Percentiles rank a stretch among this genome's conserved stretches.
Conservation (phyloP, 2,113 vertebrate species). For the Sphaerodactylus townsendi region DNA sequence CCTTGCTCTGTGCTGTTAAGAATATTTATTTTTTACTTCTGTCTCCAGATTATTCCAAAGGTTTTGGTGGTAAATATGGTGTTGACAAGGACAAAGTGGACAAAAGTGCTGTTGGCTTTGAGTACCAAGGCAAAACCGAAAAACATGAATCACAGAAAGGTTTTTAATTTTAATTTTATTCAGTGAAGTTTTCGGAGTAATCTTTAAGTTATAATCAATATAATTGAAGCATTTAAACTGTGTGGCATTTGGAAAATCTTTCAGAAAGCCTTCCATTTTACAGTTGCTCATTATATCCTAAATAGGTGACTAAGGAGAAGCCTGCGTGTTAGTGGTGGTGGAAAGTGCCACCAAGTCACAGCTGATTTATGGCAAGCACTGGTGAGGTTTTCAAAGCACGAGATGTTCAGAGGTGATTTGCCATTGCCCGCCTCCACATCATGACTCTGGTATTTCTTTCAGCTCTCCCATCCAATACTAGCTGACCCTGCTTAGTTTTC, state of each 20-base stretch:
- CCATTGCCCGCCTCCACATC: too few species aligned
- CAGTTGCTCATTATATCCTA: not conserved
- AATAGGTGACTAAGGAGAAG: not conserved
- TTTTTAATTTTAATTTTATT: constrained; percentile 66
- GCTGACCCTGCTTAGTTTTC: too few species aligned
- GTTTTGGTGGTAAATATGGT: constrained; percentile 83
- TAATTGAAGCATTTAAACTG: not conserved
- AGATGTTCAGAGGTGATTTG: too few species aligned
- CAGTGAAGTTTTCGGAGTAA: constrained; percentile 31
- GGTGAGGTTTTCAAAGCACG: too few species aligned
- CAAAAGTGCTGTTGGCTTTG: constrained; percentile 90
- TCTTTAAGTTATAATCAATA: constrained; percentile 13
- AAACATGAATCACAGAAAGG: constrained; percentile 97
- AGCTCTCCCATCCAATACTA: too few species aligned
- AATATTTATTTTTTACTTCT: constrained; percentile 34
- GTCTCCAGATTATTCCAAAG: constrained; percentile 78
- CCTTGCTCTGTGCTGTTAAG: constrained; percentile 22
- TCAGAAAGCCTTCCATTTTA: not conserved
- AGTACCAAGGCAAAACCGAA: constrained; percentile 93
- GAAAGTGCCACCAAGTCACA: too few species aligned
- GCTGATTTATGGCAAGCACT: too few species aligned
- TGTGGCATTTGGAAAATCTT: not conserved
- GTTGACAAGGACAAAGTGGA: constrained; percentile 88
- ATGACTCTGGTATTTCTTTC: too few species aligned
- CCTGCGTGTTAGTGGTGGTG: not conserved